Conservation (phyloP, 2,888 invertebrate species). For the Scotopteryx bipunctaria region DNA sequence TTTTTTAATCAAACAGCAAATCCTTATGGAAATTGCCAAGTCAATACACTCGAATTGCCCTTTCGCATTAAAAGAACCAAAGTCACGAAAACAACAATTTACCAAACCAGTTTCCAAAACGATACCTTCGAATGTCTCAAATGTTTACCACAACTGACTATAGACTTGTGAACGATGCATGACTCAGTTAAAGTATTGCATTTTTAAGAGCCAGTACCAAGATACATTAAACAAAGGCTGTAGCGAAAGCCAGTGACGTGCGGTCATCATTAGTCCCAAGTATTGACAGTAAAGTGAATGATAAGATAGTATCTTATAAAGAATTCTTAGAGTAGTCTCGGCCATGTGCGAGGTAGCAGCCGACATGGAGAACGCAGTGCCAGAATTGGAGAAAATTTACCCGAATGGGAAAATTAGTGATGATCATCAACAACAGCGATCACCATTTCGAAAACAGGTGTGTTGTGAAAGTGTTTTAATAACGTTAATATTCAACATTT, state of each 20-base stretch:
- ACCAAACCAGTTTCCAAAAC: slow-evolving; percentile 32
- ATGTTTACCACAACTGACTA: slow-evolving; percentile 18
- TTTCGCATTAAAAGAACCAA: slow-evolving; percentile 20
- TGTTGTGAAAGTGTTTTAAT: slow-evolving; percentile 44
- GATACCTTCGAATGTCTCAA: slow-evolving; percentile 18
- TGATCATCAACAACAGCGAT: slow-evolving; percentile 42
- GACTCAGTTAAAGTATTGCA: not conserved
- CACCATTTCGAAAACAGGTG: slow-evolving; percentile 71
- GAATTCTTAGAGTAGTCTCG: slow-evolving; percentile 33
- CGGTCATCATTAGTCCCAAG: not conserved
- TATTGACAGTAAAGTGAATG: slow-evolving; percentile 39
- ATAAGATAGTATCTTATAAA: slow-evolving; percentile 57
- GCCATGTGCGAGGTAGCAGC: slow-evolving; percentile 48
- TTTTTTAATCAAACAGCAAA: no score
- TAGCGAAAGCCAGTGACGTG: not conserved
- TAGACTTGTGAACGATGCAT: not conserved
- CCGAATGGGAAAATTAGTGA: slow-evolving; percentile 52
- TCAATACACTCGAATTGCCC: not conserved
- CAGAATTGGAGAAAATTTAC: slow-evolving; percentile 67
- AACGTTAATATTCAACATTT: slow-evolving; percentile 9
- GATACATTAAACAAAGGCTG: not conserved
- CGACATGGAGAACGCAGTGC: slow-evolving; percentile 58
- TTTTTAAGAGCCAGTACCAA: no score
- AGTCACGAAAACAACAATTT: slow-evolving; percentile 20
- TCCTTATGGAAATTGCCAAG: not conserved